A percentile compares a stretch with the other conserved stretches of the same genome.
phyloP scores from a whole-genome alignment of 2,113 vertebrate genomes.

The Choloepus hoffmanni region DNA sequence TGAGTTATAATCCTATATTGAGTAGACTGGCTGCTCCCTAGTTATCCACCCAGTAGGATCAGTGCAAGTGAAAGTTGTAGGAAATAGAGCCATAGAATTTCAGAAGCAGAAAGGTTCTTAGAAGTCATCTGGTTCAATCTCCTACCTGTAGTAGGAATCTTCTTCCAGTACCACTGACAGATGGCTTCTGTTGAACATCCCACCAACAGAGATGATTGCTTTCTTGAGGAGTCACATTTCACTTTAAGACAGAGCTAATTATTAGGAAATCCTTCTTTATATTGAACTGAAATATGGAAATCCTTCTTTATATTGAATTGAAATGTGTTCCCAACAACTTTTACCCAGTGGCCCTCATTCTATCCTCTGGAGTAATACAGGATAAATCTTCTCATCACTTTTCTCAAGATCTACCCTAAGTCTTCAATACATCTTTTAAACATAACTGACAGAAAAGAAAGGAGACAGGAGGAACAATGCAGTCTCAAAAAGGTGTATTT shows the following conservation, averaged over 20 bases:
- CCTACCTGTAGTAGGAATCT: neutral
- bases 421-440: constrained; percentile 16
- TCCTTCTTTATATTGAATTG: constrained; percentile 37
- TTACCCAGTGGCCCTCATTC: constrained; percentile 46
- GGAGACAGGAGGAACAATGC: neutral
- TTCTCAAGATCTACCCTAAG: neutral
- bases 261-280: constrained; percentile 63
- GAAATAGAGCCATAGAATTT: constrained; percentile 1
- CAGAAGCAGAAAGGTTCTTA: constrained; percentile 14
- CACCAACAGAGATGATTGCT: constrained; percentile 36
- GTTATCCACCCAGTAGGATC: neutral
- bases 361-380: constrained; percentile 64
- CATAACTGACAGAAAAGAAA: constrained; percentile 33
- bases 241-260: constrained; percentile 71
- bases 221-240: constrained; percentile 55
- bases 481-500: constrained; percentile 5
- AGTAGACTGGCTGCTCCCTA: neutral
- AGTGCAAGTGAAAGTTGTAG: neutral
- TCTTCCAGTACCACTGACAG: neutral
- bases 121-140: constrained; percentile 46
- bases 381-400: constrained; percentile 12
- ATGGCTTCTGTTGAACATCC: constrained; percentile 46
- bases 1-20: neutral
- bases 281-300: constrained; percentile 59
- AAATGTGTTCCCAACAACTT: constrained; percentile 66